These are phyloP conservation scores for Meiosimyza decipiens DNA, from an alignment of 2,888 invertebrate species.

Conservation along the genomic window DNA sequence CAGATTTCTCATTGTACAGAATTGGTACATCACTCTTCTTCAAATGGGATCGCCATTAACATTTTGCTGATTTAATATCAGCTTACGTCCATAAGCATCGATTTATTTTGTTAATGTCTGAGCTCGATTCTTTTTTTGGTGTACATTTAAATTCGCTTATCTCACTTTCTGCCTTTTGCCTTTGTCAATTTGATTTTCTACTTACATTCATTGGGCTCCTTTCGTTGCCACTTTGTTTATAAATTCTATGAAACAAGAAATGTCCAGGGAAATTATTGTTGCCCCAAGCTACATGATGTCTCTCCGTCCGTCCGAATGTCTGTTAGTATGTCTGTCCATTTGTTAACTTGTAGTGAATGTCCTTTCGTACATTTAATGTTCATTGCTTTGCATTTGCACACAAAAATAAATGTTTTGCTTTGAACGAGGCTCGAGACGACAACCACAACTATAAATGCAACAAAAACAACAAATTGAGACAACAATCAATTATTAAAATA, in stretches of 20 bases:
- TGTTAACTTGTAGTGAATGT: background rate
- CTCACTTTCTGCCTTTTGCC: too few species aligned
- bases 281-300: background rate
- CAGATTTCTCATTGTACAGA: too few species aligned
- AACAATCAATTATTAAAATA: constrained; percentile 33
- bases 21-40: too few species aligned
- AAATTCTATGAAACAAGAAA: constrained; percentile 5
- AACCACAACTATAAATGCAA: background rate
- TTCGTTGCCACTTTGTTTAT: background rate
- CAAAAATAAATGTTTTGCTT: constrained; percentile 10
- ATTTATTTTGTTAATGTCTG: too few species aligned
- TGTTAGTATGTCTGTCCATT: too few species aligned
- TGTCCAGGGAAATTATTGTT: constrained; percentile 16
- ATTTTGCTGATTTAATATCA: too few species aligned
- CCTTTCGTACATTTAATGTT: background rate
- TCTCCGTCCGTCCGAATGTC: background rate
- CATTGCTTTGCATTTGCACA: background rate
- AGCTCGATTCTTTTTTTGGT: too few species aligned
- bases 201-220: background rate
- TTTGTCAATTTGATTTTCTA: too few species aligned
- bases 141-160: too few species aligned
- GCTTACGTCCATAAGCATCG: too few species aligned
- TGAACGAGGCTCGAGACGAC: background rate
- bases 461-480: constrained; percentile 9
- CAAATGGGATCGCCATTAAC: too few species aligned